Percentiles rank a stretch among this genome's conserved stretches.
Conservation (phyloP, 2,888 invertebrate genomes). For the Philonicus albiceps region DNA sequence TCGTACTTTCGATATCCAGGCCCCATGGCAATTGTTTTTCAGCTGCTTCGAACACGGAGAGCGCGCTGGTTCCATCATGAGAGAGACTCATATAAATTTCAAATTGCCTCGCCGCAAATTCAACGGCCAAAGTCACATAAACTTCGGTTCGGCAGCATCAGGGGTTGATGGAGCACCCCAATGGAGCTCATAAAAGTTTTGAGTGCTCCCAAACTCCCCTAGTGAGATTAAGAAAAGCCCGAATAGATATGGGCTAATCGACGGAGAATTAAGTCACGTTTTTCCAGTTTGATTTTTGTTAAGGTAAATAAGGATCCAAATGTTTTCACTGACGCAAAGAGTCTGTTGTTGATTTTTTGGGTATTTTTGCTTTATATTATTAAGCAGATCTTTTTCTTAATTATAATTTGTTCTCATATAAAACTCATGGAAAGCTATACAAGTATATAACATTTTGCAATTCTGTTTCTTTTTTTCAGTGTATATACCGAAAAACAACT, state of each 20-base stretch:
- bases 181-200: conserved; percentile 7
- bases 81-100: conserved; percentile 30
- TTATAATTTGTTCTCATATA: too few species aligned
- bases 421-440: too few species aligned
- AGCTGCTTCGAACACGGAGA: neutral
- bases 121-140: conserved; percentile 30
- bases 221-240: neutral
- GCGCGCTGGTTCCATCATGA: neutral
- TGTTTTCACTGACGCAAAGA: too few species aligned
- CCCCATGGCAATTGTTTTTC: conserved; percentile 37
- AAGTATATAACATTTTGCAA: too few species aligned
- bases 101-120: conserved; percentile 32
- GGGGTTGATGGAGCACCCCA: conserved; percentile 30
- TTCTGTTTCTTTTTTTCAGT: too few species aligned
- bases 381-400: too few species aligned
- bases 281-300: neutral
- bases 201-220: neutral
- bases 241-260: neutral
- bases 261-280: neutral
- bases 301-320: neutral
- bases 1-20: conserved; percentile 10
- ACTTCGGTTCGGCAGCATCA: neutral
- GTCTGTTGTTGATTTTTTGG: too few species aligned
- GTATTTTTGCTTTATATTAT: too few species aligned
- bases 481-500: too few species aligned